Evolutionary conservation across 2,888 invertebrate species (phyloP).

Genomic region (Erynnis tages): DNA sequence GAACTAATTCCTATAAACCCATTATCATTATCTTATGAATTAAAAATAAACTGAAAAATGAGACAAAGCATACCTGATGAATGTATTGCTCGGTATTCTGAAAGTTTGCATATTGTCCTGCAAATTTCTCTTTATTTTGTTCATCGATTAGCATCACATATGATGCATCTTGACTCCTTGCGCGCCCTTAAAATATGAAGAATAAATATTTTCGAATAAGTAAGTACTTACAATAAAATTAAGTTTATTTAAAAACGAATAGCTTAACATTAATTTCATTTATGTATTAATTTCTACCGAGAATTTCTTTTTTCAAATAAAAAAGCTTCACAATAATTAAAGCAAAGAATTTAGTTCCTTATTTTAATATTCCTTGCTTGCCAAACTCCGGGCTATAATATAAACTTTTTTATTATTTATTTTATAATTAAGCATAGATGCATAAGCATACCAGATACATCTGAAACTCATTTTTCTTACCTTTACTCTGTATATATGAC

Average conservation of each 20-base stretch:
- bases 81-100: constrained; percentile 78
- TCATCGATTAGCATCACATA: constrained; percentile 80
- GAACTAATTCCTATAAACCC: too few species aligned
- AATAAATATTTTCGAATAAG: not conserved
- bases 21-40: not conserved
- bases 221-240: not conserved
- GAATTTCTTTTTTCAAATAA: too few species aligned
- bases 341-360: too few species aligned
- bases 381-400: too few species aligned
- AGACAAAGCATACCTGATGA: constrained; percentile 46
- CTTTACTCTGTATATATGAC: constrained; percentile 95
- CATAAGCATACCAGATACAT: not conserved
- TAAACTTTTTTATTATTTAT: too few species aligned
- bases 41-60: not conserved
- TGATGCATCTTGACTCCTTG: constrained; percentile 83
- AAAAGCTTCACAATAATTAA: too few species aligned
- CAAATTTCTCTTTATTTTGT: constrained; percentile 47
- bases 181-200: constrained; percentile 78
- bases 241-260: too few species aligned
- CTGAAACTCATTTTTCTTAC: constrained; percentile 53
- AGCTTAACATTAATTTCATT: too few species aligned
- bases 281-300: too few species aligned
- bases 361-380: too few species aligned
- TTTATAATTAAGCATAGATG: too few species aligned
- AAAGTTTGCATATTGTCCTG: constrained; percentile 62